Evolutionary conservation across 2,797 vertebrate genomes (phyloP).

Genomic region (Rhabdomys pumilio): DNA sequence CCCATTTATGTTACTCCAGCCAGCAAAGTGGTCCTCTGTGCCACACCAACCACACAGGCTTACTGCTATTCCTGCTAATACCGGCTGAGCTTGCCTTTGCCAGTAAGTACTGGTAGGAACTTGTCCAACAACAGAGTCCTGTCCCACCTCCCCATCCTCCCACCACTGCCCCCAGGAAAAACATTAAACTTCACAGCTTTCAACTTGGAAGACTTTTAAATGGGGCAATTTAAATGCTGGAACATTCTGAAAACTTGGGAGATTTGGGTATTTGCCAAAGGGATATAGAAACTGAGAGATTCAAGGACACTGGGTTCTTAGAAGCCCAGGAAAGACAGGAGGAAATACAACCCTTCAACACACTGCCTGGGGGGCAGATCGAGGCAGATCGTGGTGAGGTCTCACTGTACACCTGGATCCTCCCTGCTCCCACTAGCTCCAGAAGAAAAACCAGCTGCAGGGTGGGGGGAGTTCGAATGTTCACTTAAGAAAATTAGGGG

Average conservation of each 20-base stretch:
- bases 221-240: not conserved
- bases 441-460: not conserved
- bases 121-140: not conserved
- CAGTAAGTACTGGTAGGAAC: conserved; percentile 6
- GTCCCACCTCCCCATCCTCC: too few species aligned
- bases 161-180: not conserved
- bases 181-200: not conserved
- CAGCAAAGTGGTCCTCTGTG: conserved; percentile 7
- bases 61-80: not conserved
- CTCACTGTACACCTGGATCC: not conserved
- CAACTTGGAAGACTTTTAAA: not conserved
- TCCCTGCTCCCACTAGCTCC: not conserved
- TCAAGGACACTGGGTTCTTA: conserved; percentile 47
- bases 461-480: not conserved
- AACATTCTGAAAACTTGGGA: conserved; percentile 12
- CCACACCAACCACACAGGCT: not conserved
- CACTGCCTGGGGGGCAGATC: not conserved
- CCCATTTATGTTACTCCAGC: not conserved
- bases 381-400: not conserved
- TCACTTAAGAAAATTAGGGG: not conserved
- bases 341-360: not conserved
- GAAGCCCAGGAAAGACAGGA: conserved; percentile 17
- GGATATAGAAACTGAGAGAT: not conserved
- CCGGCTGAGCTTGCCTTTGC: not conserved
- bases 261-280: not conserved